These are phyloP conservation scores for Emys orbicularis DNA, from an alignment of 2,797 vertebrate genomes.

Conservation along the genomic window DNA sequence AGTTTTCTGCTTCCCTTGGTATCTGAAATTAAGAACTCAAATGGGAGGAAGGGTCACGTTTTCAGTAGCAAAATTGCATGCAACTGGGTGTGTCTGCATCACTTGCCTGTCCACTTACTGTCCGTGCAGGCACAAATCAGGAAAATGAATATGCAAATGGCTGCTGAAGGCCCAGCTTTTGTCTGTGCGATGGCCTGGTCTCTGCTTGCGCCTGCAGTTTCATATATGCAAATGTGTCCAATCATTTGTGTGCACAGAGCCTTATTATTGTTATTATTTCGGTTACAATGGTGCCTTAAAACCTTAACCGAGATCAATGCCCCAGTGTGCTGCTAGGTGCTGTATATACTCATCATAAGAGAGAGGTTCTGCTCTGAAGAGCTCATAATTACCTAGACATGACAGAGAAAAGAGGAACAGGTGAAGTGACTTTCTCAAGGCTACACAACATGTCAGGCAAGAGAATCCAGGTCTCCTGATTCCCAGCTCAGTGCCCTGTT, in stretches of 20 bases:
- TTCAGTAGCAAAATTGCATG: background rate
- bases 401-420: too few relatives aligned
- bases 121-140: background rate
- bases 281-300: background rate
- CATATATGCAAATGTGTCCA: background rate
- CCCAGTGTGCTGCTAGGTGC: background rate
- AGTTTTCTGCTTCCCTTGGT: background rate
- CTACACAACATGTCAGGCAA: background rate
- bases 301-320: background rate
- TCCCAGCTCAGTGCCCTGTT: background rate
- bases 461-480: background rate
- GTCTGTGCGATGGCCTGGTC: background rate
- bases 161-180: background rate
- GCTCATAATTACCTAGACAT: too few relatives aligned
- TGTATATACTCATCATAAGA: background rate
- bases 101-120: background rate
- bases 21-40: background rate
- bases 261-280: background rate
- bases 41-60: slow-evolving; percentile 19
- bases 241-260: background rate
- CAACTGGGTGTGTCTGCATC: background rate
- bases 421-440: background rate
- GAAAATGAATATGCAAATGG: background rate
- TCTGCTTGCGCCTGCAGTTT: background rate
- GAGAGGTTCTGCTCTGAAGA: background rate